Conservation (phyloP, 2,113 vertebrate species). For the Sus scrofa region DNA sequence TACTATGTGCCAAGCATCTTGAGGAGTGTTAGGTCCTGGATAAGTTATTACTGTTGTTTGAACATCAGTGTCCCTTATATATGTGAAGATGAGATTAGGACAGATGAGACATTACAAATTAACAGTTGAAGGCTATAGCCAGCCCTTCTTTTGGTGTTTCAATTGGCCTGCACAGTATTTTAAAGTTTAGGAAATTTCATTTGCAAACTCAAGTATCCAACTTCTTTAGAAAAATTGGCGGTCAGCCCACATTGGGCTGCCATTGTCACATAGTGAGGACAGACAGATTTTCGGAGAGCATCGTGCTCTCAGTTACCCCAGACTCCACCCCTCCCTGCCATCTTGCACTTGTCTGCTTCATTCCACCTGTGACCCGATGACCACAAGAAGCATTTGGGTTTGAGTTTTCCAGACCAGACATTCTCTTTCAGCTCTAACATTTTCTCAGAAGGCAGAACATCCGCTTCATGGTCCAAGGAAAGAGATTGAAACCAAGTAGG, state of each 20-base stretch:
- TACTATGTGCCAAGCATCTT: neutral
- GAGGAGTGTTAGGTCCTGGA: neutral
- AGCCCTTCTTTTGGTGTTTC: neutral
- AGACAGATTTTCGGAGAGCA: neutral
- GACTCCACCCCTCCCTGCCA: accelerated
- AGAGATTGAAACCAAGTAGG: neutral
- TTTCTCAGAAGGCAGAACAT: neutral
- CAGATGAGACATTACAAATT: neutral
- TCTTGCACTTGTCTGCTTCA: neutral
- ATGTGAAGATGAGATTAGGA: neutral
- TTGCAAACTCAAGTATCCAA: neutral
- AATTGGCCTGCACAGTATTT: neutral
- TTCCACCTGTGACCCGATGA: neutral
- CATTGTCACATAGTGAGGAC: neutral
- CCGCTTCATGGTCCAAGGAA: neutral
- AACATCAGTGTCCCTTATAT: neutral
- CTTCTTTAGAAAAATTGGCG: neutral
- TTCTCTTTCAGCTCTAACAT: neutral
- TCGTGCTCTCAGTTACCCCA: neutral
- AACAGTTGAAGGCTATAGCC: accelerated
- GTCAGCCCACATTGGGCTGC: accelerated
- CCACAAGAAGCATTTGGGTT: neutral
- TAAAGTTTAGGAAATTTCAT: neutral
- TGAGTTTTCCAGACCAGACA: neutral
- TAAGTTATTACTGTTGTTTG: neutral